Percentiles rank a stretch among this genome's conserved stretches.
phyloP scores from a whole-genome alignment of 2,888 invertebrate species.

The Acheta domesticus region DNA sequence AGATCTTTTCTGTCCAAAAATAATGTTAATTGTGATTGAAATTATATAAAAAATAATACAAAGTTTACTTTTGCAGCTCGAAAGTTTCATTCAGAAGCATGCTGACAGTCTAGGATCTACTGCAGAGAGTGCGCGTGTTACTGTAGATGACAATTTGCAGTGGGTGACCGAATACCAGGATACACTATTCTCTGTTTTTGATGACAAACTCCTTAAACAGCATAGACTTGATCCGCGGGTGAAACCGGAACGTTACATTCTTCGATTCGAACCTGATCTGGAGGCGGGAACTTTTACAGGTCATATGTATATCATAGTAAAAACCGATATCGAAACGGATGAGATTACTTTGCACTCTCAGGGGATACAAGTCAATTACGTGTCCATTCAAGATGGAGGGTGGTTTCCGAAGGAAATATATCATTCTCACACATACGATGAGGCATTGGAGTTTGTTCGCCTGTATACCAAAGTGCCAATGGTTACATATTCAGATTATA shows the following conservation, averaged over 20 bases:
- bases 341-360: not conserved
- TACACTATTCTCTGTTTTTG: not conserved
- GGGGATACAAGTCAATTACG: not conserved
- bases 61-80: not conserved
- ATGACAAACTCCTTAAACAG: not conserved
- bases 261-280: not conserved
- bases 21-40: too few species aligned
- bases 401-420: not conserved
- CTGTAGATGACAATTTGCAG: not conserved
- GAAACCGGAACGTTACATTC: not conserved
- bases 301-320: not conserved
- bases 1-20: constrained; percentile 12
- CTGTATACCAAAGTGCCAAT: not conserved
- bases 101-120: not conserved
- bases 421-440: not conserved
- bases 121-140: not conserved
- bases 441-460: not conserved
- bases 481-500: not conserved
- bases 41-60: not conserved
- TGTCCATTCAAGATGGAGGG: not conserved
- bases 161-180: not conserved
- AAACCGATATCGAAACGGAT: not conserved
- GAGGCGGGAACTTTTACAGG: not conserved
- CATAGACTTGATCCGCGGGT: not conserved
- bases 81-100: not conserved